Evolutionary conservation across 2,113 vertebrate species (phyloP).

Genomic region (Podilymbus podiceps): DNA sequence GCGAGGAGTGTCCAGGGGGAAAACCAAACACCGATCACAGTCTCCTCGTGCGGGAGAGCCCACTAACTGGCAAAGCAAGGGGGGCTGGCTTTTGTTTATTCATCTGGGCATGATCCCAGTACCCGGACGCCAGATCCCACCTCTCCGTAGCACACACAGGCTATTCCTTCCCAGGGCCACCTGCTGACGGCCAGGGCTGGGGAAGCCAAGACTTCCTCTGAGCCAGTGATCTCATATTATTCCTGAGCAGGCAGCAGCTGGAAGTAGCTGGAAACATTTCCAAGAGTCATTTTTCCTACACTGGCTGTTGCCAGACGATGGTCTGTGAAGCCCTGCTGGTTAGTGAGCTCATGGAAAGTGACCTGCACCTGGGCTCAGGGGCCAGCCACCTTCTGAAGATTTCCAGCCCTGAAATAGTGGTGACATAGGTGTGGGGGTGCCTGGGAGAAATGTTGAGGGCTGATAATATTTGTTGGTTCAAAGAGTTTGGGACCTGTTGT

Average conservation of each 20-base stretch:
- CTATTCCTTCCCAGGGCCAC: neutral
- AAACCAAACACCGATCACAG: slow-evolving; percentile 11
- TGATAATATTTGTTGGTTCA: neutral
- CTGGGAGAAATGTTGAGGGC: neutral
- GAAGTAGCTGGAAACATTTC: slow-evolving; percentile 57
- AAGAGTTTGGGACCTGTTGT: neutral
- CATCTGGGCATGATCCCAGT: neutral
- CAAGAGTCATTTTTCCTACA: slow-evolving; percentile 42
- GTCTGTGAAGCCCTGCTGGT: slow-evolving; percentile 10
- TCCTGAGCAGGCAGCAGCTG: slow-evolving; percentile 49
- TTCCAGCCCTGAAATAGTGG: neutral
- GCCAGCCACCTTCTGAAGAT: neutral
- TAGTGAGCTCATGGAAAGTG: slow-evolving; percentile 32
- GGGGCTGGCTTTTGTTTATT: neutral
- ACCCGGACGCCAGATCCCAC: neutral
- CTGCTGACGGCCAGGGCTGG: slow-evolving; percentile 30
- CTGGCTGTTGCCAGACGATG: neutral
- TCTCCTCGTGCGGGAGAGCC: slow-evolving; percentile 28
- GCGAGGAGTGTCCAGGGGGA: neutral
- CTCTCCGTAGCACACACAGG: neutral
- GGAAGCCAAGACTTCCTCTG: slow-evolving; percentile 35
- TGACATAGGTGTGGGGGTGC: neutral
- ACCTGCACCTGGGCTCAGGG: neutral
- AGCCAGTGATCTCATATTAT: slow-evolving; percentile 33
- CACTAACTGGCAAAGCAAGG: neutral